Percentiles rank a stretch among this genome's conserved stretches.
phyloP scores from a whole-genome alignment of 2,888 invertebrate genomes.

The Sturmia bella region DNA sequence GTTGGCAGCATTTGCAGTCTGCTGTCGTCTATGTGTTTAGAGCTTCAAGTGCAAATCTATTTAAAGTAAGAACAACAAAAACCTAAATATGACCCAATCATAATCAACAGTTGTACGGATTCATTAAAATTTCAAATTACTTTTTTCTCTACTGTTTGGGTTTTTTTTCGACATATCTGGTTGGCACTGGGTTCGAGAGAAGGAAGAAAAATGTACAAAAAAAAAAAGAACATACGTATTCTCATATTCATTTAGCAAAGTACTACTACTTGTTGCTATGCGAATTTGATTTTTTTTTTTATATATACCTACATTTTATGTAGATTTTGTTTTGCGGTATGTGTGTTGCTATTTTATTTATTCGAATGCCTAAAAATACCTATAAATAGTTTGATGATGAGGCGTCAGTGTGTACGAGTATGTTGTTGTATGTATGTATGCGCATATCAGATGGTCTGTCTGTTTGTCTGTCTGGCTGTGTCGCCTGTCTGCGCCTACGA shows the following conservation, averaged over 20 bases:
- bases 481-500: too few relatives aligned
- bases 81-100: slow-evolving; percentile 23
- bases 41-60: slow-evolving; percentile 6
- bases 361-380: slow-evolving; percentile 55
- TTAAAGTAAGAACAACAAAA: slow-evolving; percentile 7
- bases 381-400: slow-evolving; percentile 10
- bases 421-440: not conserved
- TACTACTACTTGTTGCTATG: slow-evolving; percentile 67
- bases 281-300: slow-evolving; percentile 29
- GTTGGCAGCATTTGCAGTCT: too few relatives aligned
- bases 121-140: slow-evolving; percentile 45
- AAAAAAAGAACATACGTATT: not conserved
- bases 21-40: too few relatives aligned
- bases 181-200: slow-evolving; percentile 8
- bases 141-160: slow-evolving; percentile 6
- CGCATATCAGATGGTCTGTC: not conserved
- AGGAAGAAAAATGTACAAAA: slow-evolving; percentile 2
- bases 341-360: slow-evolving; percentile 15
- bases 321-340: slow-evolving; percentile 5
- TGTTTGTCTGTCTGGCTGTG: too few relatives aligned
- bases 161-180: slow-evolving; percentile 13
- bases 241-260: slow-evolving; percentile 1
- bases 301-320: not conserved
- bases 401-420: slow-evolving; percentile 9
- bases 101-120: slow-evolving; percentile 43